phyloP scores from a whole-genome alignment of 2,113 vertebrate genomes.

The Noctilio leporinus region DNA sequence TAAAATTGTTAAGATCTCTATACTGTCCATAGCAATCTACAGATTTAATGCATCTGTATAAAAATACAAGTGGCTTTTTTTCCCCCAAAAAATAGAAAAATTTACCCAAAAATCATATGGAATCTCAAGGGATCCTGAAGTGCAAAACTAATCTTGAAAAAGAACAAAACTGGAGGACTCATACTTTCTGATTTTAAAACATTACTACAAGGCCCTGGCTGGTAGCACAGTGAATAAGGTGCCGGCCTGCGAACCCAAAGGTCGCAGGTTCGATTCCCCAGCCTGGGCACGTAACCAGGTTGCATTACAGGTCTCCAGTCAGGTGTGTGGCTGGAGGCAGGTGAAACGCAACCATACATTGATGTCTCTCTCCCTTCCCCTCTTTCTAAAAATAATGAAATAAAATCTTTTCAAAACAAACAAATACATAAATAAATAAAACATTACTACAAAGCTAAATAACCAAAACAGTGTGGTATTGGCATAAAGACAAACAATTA shows the following conservation, averaged over 20 bases:
- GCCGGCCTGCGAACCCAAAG: too few relatives aligned
- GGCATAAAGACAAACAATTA: not conserved
- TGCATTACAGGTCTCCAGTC: too few relatives aligned
- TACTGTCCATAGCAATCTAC: not conserved
- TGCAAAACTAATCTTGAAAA: not conserved
- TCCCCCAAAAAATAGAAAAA: not conserved
- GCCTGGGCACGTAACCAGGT: too few relatives aligned
- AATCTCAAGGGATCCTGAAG: not conserved
- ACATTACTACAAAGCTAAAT: not conserved
- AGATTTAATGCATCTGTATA: not conserved
- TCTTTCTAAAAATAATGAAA: too few relatives aligned
- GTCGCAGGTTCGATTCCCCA: too few relatives aligned
- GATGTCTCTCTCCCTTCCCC: too few relatives aligned
- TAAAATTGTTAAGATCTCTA: not conserved
- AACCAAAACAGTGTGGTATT: not conserved
- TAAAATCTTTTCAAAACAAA: too few relatives aligned
- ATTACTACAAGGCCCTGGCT: too few relatives aligned
- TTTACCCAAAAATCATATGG: not conserved
- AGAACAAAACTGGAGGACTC: not conserved
- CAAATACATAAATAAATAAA: too few relatives aligned
- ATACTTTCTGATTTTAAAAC: not conserved
- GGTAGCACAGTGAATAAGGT: too few relatives aligned
- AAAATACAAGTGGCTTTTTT: not conserved
- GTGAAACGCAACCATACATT: too few relatives aligned
- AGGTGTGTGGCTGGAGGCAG: too few relatives aligned